phyloP scores from a whole-genome alignment of 2,888 invertebrate genomes.

The Nineta flava region DNA sequence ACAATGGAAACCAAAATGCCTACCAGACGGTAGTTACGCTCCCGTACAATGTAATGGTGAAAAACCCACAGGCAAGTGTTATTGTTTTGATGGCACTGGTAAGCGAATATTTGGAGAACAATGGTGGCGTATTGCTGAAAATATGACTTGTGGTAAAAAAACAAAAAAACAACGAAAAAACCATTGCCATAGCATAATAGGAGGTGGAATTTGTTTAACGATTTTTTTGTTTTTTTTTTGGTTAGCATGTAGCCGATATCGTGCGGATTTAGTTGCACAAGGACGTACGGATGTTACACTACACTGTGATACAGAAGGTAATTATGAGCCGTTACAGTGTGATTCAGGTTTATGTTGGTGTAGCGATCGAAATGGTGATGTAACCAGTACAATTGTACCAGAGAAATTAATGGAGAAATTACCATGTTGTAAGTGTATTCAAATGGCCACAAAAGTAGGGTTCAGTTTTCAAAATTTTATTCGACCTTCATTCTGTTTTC shows the following conservation, averaged over 20 bases:
- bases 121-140: conserved; percentile 35
- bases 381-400: conserved; percentile 36
- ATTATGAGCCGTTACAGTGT: conserved; percentile 52
- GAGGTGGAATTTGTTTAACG: neutral
- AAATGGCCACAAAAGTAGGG: too few species aligned
- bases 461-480: too few species aligned
- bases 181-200: neutral
- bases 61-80: conserved; percentile 43
- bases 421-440: conserved; percentile 50
- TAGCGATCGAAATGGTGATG: conserved; percentile 42
- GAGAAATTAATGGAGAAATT: conserved; percentile 38
- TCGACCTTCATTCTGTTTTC: too few species aligned
- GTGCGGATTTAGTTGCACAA: conserved; percentile 33
- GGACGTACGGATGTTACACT: conserved; percentile 33
- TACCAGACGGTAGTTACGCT: conserved; percentile 38
- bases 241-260: conserved; percentile 44
- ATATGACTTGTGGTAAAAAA: conserved; percentile 49
- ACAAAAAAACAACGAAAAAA: neutral
- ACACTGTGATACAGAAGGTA: conserved; percentile 47
- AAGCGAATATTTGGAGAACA: conserved; percentile 48
- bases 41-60: conserved; percentile 54
- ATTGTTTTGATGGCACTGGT: conserved; percentile 42
- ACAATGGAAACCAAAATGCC: conserved; percentile 31
- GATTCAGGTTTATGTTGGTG: conserved; percentile 54
- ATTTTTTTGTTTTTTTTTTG: conserved; percentile 1